Evolutionary conservation across 2,113 vertebrate genomes (phyloP), one percentile per base, ranked within the genome.

Genomic region (Chaetodon trifascialis): DNA sequence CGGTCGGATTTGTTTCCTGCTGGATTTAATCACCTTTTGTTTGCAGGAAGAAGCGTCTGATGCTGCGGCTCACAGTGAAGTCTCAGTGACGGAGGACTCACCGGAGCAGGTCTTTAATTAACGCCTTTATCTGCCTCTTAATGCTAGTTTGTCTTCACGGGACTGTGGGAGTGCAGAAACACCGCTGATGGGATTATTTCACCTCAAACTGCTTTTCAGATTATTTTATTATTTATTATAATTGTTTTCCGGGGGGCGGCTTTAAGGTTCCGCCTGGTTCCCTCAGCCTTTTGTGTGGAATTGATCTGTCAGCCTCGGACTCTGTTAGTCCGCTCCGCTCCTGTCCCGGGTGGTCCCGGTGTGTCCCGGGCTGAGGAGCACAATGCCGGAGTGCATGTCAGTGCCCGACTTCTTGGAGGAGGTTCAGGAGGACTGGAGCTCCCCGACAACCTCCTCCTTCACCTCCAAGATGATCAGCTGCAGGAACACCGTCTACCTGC

Each of bases 381-480:
- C 68, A 74, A 93, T 93, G 92, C 92, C 90, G 42, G 92, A 93
- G 88, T 88, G 86, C 16, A 89, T 93, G 38, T 88, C 92, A 2
- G 91, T 91, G 34, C 71, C 88, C 19, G 91, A 93, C 51, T 93
- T 93, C 75, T 17, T 93, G 75, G 76, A 90, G 66, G 92, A 93
- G 89, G 92, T 93, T n/a, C 92, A 89, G 86, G 92, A 93, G 77
- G 92, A 93, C 88, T 93, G 92, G 92, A 93, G 85, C 85, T 93
- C 92, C 25, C 92, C 92, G 25, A 93, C 92, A 78, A 93, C 92
- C 77, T 93, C 92, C 69, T 93, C 91, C 55, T 93, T 93, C 87
- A 88, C 88, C 83, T 90, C 91, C 88, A 93, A 91, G 88, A 93
- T 93, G 92, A 75, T 79, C 68, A 88, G 74, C 80, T 93, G 92